Percentiles rank a stretch among this genome's conserved stretches.
phyloP scores from a whole-genome alignment of 1,140 invertebrate genomes.

The Trichonephila clavipes region DNA sequence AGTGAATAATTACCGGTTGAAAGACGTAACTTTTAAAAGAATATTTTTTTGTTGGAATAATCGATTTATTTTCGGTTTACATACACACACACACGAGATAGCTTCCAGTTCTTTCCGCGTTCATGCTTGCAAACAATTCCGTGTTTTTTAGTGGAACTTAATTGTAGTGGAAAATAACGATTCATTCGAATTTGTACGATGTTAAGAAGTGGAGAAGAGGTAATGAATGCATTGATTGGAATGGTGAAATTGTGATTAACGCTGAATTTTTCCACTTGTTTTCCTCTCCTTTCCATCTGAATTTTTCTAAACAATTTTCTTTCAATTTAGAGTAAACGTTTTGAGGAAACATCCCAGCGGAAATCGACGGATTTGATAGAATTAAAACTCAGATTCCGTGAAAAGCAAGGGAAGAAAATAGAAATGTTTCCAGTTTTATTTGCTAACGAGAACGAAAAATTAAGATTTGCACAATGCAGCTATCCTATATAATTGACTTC shows the following conservation, averaged over 20 bases:
- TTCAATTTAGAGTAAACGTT: background rate
- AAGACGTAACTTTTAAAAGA: background rate
- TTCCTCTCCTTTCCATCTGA: no score
- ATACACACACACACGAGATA: background rate
- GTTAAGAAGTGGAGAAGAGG: background rate
- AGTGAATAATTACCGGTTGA: slow-evolving; percentile 58
- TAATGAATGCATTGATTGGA: background rate
- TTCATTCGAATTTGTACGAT: background rate
- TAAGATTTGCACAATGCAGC: no score
- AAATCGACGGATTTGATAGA: background rate
- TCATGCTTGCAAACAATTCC: background rate
- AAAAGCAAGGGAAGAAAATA: background rate
- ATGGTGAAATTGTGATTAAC: background rate
- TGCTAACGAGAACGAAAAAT: no score
- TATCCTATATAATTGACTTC: no score
- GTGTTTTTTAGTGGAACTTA: background rate
- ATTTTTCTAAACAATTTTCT: no score
- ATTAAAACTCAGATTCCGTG: background rate
- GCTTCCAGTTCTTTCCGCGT: background rate
- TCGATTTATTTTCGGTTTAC: slow-evolving; percentile 23
- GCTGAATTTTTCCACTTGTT: background rate
- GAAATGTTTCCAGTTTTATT: no score
- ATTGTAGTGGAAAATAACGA: background rate
- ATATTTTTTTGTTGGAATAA: background rate
- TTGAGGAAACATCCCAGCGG: background rate